Evolutionary conservation across 2,797 vertebrate species (phyloP).

Genomic region (Gobio occitaniae): DNA sequence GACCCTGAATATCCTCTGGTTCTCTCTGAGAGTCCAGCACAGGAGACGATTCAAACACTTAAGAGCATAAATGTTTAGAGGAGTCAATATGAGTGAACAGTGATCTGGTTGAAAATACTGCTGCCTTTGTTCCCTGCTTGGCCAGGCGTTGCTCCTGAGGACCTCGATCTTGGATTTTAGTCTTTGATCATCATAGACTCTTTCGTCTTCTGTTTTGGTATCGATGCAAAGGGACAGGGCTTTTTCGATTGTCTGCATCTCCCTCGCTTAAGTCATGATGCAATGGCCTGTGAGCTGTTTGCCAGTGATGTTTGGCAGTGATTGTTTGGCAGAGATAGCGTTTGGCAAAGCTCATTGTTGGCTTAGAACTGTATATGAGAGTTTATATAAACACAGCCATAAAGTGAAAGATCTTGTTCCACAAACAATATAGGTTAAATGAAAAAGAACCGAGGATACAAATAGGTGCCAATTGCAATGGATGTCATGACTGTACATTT

Average conservation of each 20-base stretch:
- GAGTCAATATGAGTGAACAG: constrained; percentile 43
- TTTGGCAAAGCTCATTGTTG: constrained; percentile 17
- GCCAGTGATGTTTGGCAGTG: constrained; percentile 28
- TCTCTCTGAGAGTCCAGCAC: constrained; percentile 33
- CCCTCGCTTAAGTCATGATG: constrained; percentile 37
- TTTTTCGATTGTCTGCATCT: constrained; percentile 17
- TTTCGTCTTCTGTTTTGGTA: constrained; percentile 43
- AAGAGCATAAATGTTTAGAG: constrained; percentile 36
- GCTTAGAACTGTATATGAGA: not conserved
- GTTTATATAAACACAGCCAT: constrained; percentile 20
- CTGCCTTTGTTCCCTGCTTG: constrained; percentile 43
- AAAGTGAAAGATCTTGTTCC: constrained; percentile 16
- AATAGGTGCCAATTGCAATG: not conserved
- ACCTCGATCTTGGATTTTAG: constrained; percentile 24
- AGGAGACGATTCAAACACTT: constrained; percentile 39
- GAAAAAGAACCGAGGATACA: not conserved
- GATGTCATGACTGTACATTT: not conserved
- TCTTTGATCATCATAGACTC: constrained; percentile 45
- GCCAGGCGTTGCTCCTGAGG: constrained; percentile 36
- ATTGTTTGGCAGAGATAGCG: constrained; percentile 14
- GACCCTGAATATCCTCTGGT: constrained; percentile 21
- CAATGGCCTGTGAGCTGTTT: constrained; percentile 24
- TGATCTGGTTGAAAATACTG: constrained; percentile 43
- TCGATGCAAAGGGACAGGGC: constrained; percentile 22
- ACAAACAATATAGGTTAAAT: not conserved